A percentile compares a stretch with the other conserved stretches of the same genome.
These are phyloP conservation scores for Clivina fossor DNA, from an alignment of 2,888 invertebrate genomes.

Conservation along the genomic window DNA sequence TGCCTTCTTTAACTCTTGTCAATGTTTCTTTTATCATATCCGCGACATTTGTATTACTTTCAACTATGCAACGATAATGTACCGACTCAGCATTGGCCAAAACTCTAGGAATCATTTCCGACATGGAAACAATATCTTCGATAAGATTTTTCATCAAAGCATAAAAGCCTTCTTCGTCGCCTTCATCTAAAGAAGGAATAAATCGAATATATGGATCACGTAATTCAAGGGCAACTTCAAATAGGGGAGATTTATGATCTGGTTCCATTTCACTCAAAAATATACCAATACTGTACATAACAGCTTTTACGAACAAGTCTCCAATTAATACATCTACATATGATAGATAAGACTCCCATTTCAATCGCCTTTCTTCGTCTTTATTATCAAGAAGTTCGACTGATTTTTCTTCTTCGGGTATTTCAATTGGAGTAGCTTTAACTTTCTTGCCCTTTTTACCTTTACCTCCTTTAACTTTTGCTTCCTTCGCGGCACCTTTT, in stretches of 20 bases:
- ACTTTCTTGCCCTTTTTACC: conserved; percentile 48
- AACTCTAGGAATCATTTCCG: conserved; percentile 70
- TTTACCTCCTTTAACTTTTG: conserved; percentile 54
- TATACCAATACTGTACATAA: conserved; percentile 59
- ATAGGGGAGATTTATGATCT: conserved; percentile 65
- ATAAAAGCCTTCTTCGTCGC: conserved; percentile 67
- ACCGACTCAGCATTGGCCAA: conserved; percentile 55
- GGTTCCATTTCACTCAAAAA: conserved; percentile 64
- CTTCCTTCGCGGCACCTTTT: conserved; percentile 52
- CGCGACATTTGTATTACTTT: conserved; percentile 52
- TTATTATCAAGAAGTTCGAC: conserved; percentile 57
- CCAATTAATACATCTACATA: conserved; percentile 66
- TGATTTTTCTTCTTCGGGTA: conserved; percentile 52
- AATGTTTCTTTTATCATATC: conserved; percentile 62
- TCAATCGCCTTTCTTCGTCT: conserved; percentile 53
- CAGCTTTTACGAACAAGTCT: conserved; percentile 59
- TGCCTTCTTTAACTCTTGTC: conserved; percentile 46
- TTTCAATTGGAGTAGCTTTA: conserved; percentile 43
- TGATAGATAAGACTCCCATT: conserved; percentile 65
- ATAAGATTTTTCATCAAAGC: conserved; percentile 68
- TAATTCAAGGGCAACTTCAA: conserved; percentile 75
- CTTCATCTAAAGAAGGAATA: conserved; percentile 70
- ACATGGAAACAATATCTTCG: conserved; percentile 76
- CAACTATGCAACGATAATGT: conserved; percentile 53
- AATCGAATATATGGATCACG: conserved; percentile 73